Evolutionary conservation across 2,113 vertebrate species (phyloP), one percentile per base, ranked within the genome.

Genomic region (Clarias macrocephalus): DNA sequence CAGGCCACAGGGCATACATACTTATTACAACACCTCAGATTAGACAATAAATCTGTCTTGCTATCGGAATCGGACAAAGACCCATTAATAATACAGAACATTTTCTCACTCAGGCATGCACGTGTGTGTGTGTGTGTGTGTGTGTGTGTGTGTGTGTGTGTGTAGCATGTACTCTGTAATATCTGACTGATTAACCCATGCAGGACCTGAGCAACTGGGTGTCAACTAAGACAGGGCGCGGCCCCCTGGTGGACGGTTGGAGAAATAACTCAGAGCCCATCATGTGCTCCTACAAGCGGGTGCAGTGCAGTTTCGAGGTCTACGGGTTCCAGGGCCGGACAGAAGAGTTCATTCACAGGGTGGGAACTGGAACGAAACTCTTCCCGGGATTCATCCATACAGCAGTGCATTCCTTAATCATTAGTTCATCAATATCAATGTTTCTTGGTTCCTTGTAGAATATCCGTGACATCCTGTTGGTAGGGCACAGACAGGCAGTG

Each of bases 271-370:
- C 91, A 54, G 37, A 90, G 60, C 95, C 96, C 79, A 93, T 96
- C 84, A 96, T 96, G 96, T 96, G 96, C 92, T 96, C 95, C 82
- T 96, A 96, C 83, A 96, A 96, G 92, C 93, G 92, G 90, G 94
- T 96, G 62, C 79, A 93, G 83, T 95, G 95, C 93, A 95, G 94
- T 89, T 96, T 96, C 19, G 95, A 96, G 88, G 94, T 96, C 15
- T 96, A 95, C 30, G 95, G 96, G 76, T 92, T 96, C 30, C 96
- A 96, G 92, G 94, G 94, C 86, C 93, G 75, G 86, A 95, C 94
- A 0, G 96, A 96, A 90, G 95, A 95, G 18, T 95, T 96, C 88
- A 88, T 96, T 79, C 96, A 96, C 91, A 93, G 70, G 92, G 96
- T 96, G 15, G 7, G 52, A 30, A 88, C n/a, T 56, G 16, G n/a